Evolutionary conservation across 2,797 vertebrate genomes (phyloP).

Genomic region (Gobionotothen gibberifrons): DNA sequence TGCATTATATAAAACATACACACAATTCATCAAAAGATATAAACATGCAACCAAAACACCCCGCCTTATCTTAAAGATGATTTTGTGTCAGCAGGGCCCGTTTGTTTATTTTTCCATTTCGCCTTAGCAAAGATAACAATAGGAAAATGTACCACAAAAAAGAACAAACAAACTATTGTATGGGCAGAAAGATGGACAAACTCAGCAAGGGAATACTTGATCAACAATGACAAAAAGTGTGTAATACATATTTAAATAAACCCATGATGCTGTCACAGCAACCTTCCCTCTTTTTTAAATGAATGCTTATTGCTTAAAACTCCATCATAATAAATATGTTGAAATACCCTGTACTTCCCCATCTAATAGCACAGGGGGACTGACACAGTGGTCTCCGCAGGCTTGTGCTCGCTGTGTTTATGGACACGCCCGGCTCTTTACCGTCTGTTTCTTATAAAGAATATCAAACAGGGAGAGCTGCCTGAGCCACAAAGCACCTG

Average conservation of each 20-base stretch:
- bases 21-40: background rate
- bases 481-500: constrained; percentile 82
- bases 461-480: constrained; percentile 81
- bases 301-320: background rate
- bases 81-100: background rate
- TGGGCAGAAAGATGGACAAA: too few relatives aligned
- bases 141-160: background rate
- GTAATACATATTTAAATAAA: background rate
- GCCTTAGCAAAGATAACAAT: background rate
- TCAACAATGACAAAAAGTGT: background rate
- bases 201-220: background rate
- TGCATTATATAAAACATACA: background rate
- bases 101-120: background rate
- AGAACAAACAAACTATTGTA: too few relatives aligned
- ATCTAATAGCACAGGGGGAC: constrained; percentile 47
- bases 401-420: constrained; percentile 74
- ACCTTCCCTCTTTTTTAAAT: constrained; percentile 5
- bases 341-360: constrained; percentile 40
- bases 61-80: background rate
- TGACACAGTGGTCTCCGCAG: constrained; percentile 65
- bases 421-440: constrained; percentile 71
- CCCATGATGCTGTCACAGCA: background rate
- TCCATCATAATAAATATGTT: constrained; percentile 26
- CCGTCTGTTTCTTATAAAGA: constrained; percentile 86
- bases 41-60: background rate